A percentile compares a stretch with the other conserved stretches of the same genome.
Conservation (phyloP, 1,140 invertebrate genomes). For the Archivesica marissinica region DNA sequence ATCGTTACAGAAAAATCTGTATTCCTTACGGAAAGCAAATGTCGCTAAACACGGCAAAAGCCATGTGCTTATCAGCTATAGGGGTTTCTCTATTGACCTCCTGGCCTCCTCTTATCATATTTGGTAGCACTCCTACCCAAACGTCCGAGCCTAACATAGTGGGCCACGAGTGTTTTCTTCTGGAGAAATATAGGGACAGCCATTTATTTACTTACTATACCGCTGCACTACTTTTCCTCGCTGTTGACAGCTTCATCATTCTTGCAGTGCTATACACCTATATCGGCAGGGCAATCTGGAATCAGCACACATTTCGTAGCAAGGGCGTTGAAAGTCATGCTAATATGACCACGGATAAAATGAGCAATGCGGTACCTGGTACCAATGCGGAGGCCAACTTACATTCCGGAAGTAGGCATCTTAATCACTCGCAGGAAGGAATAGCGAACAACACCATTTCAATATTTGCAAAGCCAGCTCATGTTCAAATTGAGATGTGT, state of each 20-base stretch:
- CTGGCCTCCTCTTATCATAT: conserved; percentile 74
- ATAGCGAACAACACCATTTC: too few species aligned
- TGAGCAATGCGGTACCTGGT: background rate
- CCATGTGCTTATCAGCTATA: conserved; percentile 67
- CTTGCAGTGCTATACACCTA: conserved; percentile 68
- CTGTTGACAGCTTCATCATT: conserved; percentile 53
- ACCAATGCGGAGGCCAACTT: conserved; percentile 5
- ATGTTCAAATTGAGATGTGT: too few species aligned
- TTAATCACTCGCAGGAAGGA: background rate
- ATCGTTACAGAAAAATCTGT: conserved; percentile 78
- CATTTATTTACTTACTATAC: conserved; percentile 67
- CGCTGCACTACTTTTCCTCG: conserved; percentile 61
- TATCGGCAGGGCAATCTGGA: conserved; percentile 65
- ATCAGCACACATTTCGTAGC: conserved; percentile 32
- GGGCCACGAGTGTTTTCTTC: conserved; percentile 66
- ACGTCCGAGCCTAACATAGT: conserved; percentile 51
- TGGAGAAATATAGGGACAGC: conserved; percentile 59
- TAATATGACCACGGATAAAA: conserved; percentile 31
- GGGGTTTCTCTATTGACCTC: conserved; percentile 66
- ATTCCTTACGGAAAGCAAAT: conserved; percentile 67
- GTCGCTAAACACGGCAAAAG: conserved; percentile 64
- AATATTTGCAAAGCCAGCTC: too few species aligned
- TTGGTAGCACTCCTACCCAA: conserved; percentile 67
- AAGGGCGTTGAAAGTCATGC: conserved; percentile 18
- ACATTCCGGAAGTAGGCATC: conserved; percentile 50